Evolutionary conservation across 2,797 vertebrate species (phyloP).

Genomic region (Danio choprae): DNA sequence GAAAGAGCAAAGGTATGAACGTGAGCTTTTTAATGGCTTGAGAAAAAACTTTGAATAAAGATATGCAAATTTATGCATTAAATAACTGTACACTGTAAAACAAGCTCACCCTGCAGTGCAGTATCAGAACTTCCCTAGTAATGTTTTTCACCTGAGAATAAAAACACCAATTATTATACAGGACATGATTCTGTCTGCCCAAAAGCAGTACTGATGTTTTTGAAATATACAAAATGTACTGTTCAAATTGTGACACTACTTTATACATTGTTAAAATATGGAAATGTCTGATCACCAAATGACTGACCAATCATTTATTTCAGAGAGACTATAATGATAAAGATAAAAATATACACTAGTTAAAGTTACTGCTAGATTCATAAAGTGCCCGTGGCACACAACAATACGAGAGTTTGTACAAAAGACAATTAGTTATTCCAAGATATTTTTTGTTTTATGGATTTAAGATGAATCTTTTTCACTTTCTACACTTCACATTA

Average conservation of each 20-base stretch:
- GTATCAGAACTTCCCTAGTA: not conserved
- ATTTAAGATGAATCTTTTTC: no score
- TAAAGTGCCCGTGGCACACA: no score
- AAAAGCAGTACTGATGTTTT: not conserved
- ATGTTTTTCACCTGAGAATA: not conserved
- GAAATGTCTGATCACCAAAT: not conserved
- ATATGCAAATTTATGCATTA: not conserved
- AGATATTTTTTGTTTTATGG: no score
- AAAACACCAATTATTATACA: not conserved
- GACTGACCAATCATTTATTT: not conserved
- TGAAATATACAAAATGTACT: not conserved
- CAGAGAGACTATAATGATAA: not conserved
- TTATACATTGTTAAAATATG: no score
- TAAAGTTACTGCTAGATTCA: no score
- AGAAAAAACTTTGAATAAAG: not conserved
- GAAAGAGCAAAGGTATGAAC: not conserved
- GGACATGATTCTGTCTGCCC: not conserved
- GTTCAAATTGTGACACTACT: not conserved
- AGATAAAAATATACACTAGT: no score
- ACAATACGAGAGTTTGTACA: no score
- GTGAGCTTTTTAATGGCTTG: not conserved
- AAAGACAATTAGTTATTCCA: no score
- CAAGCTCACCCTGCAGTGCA: not conserved
- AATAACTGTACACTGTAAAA: slow-evolving; percentile 7
- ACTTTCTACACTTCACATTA: no score